phyloP scores from a whole-genome alignment of 2,888 invertebrate genomes.

The Hylaea fasciaria region DNA sequence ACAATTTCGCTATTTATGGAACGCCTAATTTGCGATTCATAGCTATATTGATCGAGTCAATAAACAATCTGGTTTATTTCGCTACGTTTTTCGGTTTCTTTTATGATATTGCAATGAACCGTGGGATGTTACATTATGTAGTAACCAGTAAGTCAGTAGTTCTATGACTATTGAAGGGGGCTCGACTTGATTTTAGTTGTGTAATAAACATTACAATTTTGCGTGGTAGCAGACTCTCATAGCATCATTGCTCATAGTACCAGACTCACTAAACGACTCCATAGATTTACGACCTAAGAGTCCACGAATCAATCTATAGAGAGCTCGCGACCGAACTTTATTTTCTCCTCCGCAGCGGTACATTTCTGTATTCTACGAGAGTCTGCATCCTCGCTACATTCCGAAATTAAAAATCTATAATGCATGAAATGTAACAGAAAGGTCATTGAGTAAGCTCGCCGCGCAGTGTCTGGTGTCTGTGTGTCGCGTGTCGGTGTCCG shows the following conservation, averaged over 20 bases:
- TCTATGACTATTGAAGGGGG: too few species aligned
- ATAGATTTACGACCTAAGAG: neutral
- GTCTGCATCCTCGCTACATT: slow-evolving; percentile 1
- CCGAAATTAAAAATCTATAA: slow-evolving; percentile 25
- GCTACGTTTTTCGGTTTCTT: neutral
- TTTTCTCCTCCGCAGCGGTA: neutral
- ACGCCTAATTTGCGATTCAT: slow-evolving; percentile 25
- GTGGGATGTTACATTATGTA: too few species aligned
- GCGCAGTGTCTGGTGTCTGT: slow-evolving; percentile 8
- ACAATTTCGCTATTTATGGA: slow-evolving; percentile 25
- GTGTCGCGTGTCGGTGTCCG: slow-evolving; percentile 6
- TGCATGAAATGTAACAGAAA: slow-evolving; percentile 17
- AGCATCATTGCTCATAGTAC: too few species aligned
- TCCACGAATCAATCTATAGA: neutral
- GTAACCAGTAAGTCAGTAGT: too few species aligned
- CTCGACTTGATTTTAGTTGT: too few species aligned
- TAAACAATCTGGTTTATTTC: slow-evolving; percentile 6
- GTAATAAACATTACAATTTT: too few species aligned
- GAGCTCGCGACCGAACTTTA: neutral
- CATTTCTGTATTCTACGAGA: neutral
- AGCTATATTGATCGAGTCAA: slow-evolving; percentile 16
- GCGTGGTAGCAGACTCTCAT: too few species aligned
- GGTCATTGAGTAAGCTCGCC: slow-evolving; percentile 5
- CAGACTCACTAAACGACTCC: neutral
- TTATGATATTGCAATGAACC: neutral